Evolutionary conservation across 2,797 vertebrate genomes (phyloP).

Genomic region (Menidia menidia): DNA sequence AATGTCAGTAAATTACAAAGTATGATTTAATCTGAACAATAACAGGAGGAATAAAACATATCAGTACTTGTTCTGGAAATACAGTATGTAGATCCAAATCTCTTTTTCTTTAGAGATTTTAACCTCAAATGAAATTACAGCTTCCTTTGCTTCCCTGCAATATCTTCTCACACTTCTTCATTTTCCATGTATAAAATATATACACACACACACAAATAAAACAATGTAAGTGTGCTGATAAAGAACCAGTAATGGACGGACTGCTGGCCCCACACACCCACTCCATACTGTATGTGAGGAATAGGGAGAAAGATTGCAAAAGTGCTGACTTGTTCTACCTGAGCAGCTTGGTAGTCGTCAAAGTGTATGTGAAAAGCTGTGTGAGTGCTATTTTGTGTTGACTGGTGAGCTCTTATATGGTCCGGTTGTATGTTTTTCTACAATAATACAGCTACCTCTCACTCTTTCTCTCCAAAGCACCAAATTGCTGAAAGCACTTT

Average conservation of each 20-base stretch:
- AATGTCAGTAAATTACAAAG: neutral
- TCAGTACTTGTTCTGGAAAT: neutral
- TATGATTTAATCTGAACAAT: neutral
- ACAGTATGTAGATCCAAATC: neutral
- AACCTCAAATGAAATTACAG: neutral
- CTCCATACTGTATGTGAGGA: slow-evolving; percentile 18
- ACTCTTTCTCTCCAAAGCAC: slow-evolving; percentile 12
- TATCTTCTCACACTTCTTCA: neutral
- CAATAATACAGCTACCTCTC: slow-evolving; percentile 13
- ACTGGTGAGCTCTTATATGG: slow-evolving; percentile 18
- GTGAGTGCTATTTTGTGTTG: slow-evolving; percentile 25
- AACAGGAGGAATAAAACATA: neutral
- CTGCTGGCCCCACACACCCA: slow-evolving; percentile 2
- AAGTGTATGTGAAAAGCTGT: slow-evolving; percentile 19
- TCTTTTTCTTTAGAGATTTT: neutral
- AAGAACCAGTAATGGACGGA: slow-evolving; percentile 29
- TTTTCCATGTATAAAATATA: neutral
- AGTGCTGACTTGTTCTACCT: slow-evolving; percentile 36
- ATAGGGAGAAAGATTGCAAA: slow-evolving; percentile 19
- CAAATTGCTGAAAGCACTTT: slow-evolving; percentile 36
- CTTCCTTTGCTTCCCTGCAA: neutral
- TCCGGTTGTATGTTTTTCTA: slow-evolving; percentile 5
- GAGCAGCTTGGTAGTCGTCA: slow-evolving; percentile 27
- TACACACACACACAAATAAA: neutral
- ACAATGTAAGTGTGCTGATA: slow-evolving; percentile 7